Conservation (phyloP, 2,113 vertebrate species). For the Hystrix cristata region DNA sequence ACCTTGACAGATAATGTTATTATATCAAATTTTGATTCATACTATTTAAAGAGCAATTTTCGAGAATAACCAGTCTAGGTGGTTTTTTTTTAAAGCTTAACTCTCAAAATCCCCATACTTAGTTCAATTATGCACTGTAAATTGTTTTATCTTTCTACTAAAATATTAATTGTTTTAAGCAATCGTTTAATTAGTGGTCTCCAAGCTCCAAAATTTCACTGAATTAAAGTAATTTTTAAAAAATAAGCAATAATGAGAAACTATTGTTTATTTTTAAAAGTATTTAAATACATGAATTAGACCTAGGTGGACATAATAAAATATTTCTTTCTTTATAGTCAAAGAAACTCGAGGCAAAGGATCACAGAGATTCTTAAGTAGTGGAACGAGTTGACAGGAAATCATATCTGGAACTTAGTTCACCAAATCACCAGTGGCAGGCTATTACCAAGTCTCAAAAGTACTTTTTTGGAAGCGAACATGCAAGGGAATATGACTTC, state of each 20-base stretch:
- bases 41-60: not conserved
- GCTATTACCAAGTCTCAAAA: not conserved
- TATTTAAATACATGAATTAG: not conserved
- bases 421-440: not conserved
- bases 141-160: not conserved
- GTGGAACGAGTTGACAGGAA: not conserved
- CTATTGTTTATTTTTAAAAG: not conserved
- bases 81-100: not conserved
- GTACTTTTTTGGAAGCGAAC: not conserved
- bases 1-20: not conserved
- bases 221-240: not conserved
- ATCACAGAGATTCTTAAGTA: not conserved
- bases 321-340: not conserved
- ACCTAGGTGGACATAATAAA: not conserved
- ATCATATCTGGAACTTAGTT: not conserved
- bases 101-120: not conserved
- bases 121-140: not conserved
- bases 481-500: not conserved
- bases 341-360: not conserved
- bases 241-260: not conserved
- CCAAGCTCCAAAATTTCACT: not conserved
- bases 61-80: not conserved
- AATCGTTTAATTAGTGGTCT: not conserved
- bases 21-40: not conserved
- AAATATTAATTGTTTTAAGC: conserved; percentile 11